Evolutionary conservation across 2,888 invertebrate genomes (phyloP).

Genomic region (Eristalis pertinax): DNA sequence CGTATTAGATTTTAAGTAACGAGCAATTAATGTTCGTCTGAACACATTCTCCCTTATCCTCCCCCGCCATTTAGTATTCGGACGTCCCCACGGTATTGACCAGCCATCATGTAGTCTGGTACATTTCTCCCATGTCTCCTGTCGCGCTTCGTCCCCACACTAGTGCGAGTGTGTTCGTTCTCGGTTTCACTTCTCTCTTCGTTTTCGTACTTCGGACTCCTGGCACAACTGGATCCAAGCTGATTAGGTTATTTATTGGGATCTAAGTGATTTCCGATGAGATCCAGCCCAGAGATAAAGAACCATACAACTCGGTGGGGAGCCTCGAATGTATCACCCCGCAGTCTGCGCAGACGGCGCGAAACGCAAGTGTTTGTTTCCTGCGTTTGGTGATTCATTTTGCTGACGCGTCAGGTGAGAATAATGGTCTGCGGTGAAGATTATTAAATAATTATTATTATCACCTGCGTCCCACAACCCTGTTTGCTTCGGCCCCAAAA

Average conservation of each 20-base stretch:
- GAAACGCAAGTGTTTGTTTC: conserved; percentile 66
- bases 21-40: conserved; percentile 81
- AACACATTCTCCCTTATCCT: conserved; percentile 73
- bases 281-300: conserved; percentile 79
- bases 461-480: conserved; percentile 27
- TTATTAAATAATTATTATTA: conserved; percentile 59
- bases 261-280: conserved; percentile 82
- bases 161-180: conserved; percentile 8
- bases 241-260: conserved; percentile 81
- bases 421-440: conserved; percentile 67
- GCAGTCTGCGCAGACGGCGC: background rate
- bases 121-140: background rate
- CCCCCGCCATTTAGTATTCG: background rate
- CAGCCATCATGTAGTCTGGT: conserved; percentile 24
- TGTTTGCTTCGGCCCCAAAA: background rate
- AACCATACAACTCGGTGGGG: conserved; percentile 79
- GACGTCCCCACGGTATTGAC: conserved; percentile 48
- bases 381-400: conserved; percentile 76
- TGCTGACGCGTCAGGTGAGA: conserved; percentile 80
- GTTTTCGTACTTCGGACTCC: conserved; percentile 1
- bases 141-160: background rate
- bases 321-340: conserved; percentile 62
- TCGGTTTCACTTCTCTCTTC: conserved; percentile 2
- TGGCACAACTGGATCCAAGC: conserved; percentile 68
- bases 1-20: conserved; percentile 82